Conservation (phyloP, 2,888 invertebrate species). For the Agapostemon virescens region DNA sequence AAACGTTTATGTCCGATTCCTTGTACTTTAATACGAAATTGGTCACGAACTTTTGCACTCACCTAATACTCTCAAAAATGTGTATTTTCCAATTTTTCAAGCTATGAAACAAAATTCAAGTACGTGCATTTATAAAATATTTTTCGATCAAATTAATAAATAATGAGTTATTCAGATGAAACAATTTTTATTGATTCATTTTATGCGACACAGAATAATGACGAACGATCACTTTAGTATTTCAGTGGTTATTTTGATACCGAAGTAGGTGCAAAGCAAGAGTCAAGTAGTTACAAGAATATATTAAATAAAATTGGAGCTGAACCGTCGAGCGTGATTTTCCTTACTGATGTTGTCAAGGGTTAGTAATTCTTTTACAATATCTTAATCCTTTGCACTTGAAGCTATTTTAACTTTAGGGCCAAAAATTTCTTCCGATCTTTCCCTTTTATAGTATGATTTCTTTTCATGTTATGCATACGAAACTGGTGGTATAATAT, state of each 20-base stretch:
- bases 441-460: too few relatives aligned
- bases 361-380: slow-evolving; percentile 81
- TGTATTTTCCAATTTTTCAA: too few relatives aligned
- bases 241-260: slow-evolving; percentile 94
- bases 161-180: neutral
- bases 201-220: slow-evolving; percentile 8
- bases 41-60: neutral
- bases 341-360: slow-evolving; percentile 91
- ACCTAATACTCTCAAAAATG: neutral
- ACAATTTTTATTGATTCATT: neutral
- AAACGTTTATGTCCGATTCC: neutral
- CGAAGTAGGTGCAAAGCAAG: slow-evolving; percentile 90
- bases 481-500: too few relatives aligned
- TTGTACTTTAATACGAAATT: neutral
- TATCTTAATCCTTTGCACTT: neutral
- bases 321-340: slow-evolving; percentile 87
- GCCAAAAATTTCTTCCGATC: too few relatives aligned
- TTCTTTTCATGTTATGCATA: too few relatives aligned
- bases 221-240: slow-evolving; percentile 77
- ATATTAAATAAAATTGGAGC: slow-evolving; percentile 87
- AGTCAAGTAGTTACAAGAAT: slow-evolving; percentile 88
- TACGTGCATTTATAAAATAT: too few relatives aligned
- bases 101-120: too few relatives aligned
- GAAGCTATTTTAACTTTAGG: too few relatives aligned
- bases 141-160: neutral